Evolutionary conservation across 2,113 vertebrate species (phyloP).

Genomic region (Hucho hucho): DNA sequence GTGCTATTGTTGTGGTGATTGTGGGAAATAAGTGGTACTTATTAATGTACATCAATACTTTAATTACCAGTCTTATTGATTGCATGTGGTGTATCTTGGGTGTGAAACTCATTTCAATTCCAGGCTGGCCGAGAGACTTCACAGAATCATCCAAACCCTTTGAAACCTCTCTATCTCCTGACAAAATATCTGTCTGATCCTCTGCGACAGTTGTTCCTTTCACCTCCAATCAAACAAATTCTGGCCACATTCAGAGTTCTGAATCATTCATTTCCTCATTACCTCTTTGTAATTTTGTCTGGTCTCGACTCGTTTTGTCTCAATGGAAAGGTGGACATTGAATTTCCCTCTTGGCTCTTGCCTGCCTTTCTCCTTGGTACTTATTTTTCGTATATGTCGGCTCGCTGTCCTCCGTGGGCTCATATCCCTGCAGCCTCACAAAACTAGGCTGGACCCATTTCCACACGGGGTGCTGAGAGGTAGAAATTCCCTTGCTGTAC

Average conservation of each 20-base stretch:
- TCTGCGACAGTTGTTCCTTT: slow-evolving; percentile 10
- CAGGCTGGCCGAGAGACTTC: slow-evolving; percentile 1
- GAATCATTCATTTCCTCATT: background rate
- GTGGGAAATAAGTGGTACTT: slow-evolving; percentile 44
- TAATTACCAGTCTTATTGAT: slow-evolving; percentile 63
- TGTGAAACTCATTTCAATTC: slow-evolving; percentile 46
- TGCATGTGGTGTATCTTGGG: slow-evolving; percentile 23
- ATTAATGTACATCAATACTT: slow-evolving; percentile 58
- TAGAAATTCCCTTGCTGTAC: background rate
- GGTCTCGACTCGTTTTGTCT: background rate
- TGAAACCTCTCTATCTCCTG: background rate
- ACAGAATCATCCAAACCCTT: slow-evolving; percentile 22
- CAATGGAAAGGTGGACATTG: slow-evolving; percentile 13
- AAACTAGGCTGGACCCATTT: slow-evolving; percentile 70
- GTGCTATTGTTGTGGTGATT: slow-evolving; percentile 43
- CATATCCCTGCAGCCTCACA: slow-evolving; percentile 58
- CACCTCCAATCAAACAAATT: background rate
- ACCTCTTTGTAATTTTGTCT: background rate
- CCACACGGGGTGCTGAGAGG: slow-evolving; percentile 39
- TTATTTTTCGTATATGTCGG: slow-evolving; percentile 64
- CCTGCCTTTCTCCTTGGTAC: slow-evolving; percentile 34
- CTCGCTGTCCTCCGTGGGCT: slow-evolving; percentile 58
- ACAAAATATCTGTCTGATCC: no score
- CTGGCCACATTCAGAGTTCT: background rate
- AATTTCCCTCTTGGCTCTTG: slow-evolving; percentile 43